Base-by-base conservation (phyloP, 2,888 invertebrate species). In the Lathronympha strigana region DNA sequence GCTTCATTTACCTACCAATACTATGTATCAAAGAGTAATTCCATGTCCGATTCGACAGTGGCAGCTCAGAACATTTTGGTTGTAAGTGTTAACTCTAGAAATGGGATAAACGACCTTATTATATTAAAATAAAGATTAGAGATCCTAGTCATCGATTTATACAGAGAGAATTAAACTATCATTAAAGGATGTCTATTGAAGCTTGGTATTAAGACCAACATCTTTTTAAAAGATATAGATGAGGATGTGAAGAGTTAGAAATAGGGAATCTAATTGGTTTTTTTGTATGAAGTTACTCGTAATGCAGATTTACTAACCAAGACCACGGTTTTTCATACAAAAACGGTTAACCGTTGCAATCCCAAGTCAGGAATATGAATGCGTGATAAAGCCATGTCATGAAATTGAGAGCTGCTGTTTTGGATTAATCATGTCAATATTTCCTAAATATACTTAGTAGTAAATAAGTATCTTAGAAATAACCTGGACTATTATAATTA, bases 1-100 rank as follows among this genome's bases (percentile, higher is more conserved):
- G 79, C 71, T 80, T 80, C 79, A 83, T 81, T 79, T 80, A 80
- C 79, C 79, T 77, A 75, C 72, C 71, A 73, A 76, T 81, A 78
- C 79, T 80, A 79, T 53, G 64, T 64, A 64, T 36, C 33, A 51
- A 53, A 36, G 58, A 53, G 51, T 58, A 58, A 64, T 64, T 36
- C 58, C n/a, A 51, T 58, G 58, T 45, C 21, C 17, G 25, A 57
- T 50, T 63, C 57, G 43, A 50, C 43, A 8, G 31, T 31, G 9
- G 19, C 17, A 45, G 17, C 43, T 45, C 31, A 31, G 31, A n/a
- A 15, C 9, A 19, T 2, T 45, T 31, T 19, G n/a, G 45, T 21
- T 4, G 19, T 31, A 57, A 21, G 31, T 33, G 4, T 19, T 19
- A n/a, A n/a, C 43, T 13, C 1, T 13, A 31, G 8, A 19, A 31